A percentile compares a stretch with the other conserved stretches of the same genome.
Evolutionary conservation across 2,113 vertebrate species (phyloP).

Genomic region (Maccullochella peelii): DNA sequence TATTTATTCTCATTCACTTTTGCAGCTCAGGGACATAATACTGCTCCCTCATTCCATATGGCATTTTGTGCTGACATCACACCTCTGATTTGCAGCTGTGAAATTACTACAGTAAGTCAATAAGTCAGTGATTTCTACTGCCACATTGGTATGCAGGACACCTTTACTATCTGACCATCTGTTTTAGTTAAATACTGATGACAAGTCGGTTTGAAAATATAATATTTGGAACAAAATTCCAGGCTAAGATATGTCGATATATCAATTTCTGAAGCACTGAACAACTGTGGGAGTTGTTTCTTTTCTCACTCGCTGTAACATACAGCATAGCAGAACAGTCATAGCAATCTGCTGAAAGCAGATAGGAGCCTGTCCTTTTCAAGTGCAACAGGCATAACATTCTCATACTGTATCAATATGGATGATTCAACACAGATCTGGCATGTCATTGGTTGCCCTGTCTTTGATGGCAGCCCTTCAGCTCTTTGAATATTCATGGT

Average conservation of each 20-base stretch:
- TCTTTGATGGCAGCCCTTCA: slow-evolving; percentile 57
- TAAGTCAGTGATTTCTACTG: slow-evolving; percentile 12
- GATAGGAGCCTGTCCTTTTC: slow-evolving; percentile 71
- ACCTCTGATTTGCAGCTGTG: slow-evolving; percentile 23
- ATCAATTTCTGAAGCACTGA: slow-evolving; percentile 25
- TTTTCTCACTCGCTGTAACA: slow-evolving; percentile 59
- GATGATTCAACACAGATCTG: slow-evolving; percentile 65
- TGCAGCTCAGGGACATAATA: slow-evolving; percentile 35
- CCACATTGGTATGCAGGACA: slow-evolving; percentile 28
- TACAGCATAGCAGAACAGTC: slow-evolving; percentile 48
- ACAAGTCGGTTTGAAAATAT: slow-evolving; percentile 49
- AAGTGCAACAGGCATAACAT: slow-evolving; percentile 63
- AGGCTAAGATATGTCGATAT: slow-evolving; percentile 37
- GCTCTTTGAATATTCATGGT: slow-evolving; percentile 51
- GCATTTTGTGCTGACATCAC: slow-evolving; percentile 58
- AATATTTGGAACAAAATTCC: slow-evolving; percentile 43
- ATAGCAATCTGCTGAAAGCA: slow-evolving; percentile 62
- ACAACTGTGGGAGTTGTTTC: slow-evolving; percentile 49
- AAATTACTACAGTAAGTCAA: slow-evolving; percentile 24
- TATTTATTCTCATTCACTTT: slow-evolving; percentile 61
- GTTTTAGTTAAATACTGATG: slow-evolving; percentile 52
- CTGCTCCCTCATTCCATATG: slow-evolving; percentile 33
- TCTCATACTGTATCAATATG: slow-evolving; percentile 56
- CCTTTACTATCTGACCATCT: slow-evolving; percentile 39
- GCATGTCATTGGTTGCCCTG: slow-evolving; percentile 44